Base-by-base conservation (phyloP, 1,140 invertebrate species). In the Bombus waltoni region DNA sequence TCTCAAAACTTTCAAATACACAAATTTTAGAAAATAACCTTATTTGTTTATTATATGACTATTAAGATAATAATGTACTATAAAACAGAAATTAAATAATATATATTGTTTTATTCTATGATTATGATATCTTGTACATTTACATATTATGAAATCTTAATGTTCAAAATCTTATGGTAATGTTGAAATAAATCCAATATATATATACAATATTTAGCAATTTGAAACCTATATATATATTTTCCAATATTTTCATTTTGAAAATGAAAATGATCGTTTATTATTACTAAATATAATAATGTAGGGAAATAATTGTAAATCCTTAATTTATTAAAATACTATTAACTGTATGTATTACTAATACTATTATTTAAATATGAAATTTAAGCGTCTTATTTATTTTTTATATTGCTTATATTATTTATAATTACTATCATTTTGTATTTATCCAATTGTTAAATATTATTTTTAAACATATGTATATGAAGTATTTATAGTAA, bases 101-200 rank as follows among this genome's bases (percentile, higher is more conserved):
- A 85, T 74, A 86, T 81, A 89, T 92, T 90, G 85, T 91, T 91
- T 93, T 93, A 93, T 90, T 92, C 88, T 93, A 93, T 89, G 84
- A 90, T 93, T 93, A 90, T 93, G 89, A 92, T 92, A 94, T 88
- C 94, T 94, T 94, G 88, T 94, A 93, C 88, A 90, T 94, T 89
- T 92, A 92, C 88, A 91, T 92, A 87, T 94, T 93, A 94, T 78
- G 87, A 91, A 87, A 89, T 94, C 90, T 93, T 92, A 92, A 92
- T 94, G 92, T 94, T 91, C 88, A 91, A 91, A 93, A 90, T 89
- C 85, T 81, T 90, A 86, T 93, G 89, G 88, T 91, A 28, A 92
- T 92, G 91, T 93, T 88, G 82, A 91, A 89, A 88, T 90, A 87
- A 93, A 93, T 93, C 85, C 93, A 80, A 92, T 66, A 62, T 25